Percentiles rank a stretch among this genome's conserved stretches.
Conservation (phyloP, 2,888 invertebrate species). For the Gnatocerus cornutus region DNA sequence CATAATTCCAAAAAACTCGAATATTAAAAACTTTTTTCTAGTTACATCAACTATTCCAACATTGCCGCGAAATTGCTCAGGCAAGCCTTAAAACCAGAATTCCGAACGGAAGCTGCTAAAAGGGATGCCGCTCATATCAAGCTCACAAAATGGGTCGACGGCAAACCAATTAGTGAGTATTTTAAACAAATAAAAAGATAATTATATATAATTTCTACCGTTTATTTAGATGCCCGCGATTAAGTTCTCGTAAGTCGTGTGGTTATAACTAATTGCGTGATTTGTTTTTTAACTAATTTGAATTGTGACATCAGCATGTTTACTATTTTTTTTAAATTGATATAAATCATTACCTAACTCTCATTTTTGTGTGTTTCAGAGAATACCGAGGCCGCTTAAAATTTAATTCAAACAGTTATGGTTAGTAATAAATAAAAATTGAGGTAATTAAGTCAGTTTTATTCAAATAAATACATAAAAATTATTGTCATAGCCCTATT, state of each 20-base stretch:
- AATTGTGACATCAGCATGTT: not conserved
- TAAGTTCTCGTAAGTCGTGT: constrained; percentile 56
- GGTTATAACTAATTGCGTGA: constrained; percentile 24
- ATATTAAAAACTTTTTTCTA: constrained; percentile 69
- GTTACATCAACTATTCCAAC: constrained; percentile 97
- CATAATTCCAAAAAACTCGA: constrained; percentile 8
- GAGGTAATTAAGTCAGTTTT: constrained; percentile 1
- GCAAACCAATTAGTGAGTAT: constrained; percentile 88
- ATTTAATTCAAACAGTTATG: constrained; percentile 1
- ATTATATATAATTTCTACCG: constrained; percentile 32
- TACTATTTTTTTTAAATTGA: not conserved
- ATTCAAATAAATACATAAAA: constrained; percentile 13
- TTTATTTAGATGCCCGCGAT: constrained; percentile 57
- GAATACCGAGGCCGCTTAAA: not conserved
- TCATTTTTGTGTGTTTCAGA: constrained; percentile 16
- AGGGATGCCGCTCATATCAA: constrained; percentile 84
- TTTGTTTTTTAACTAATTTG: constrained; percentile 17
- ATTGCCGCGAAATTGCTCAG: constrained; percentile 91
- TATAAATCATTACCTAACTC: too few relatives aligned
- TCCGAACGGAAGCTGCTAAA: constrained; percentile 82
- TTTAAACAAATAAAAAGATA: constrained; percentile 21
- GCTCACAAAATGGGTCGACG: constrained; percentile 92
- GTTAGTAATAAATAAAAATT: constrained; percentile 19
- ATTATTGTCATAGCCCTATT: not conserved
- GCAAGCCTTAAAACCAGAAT: constrained; percentile 84